These are phyloP conservation scores for Buathra laborator DNA, from an alignment of 2,888 invertebrate species.

Conservation along the genomic window DNA sequence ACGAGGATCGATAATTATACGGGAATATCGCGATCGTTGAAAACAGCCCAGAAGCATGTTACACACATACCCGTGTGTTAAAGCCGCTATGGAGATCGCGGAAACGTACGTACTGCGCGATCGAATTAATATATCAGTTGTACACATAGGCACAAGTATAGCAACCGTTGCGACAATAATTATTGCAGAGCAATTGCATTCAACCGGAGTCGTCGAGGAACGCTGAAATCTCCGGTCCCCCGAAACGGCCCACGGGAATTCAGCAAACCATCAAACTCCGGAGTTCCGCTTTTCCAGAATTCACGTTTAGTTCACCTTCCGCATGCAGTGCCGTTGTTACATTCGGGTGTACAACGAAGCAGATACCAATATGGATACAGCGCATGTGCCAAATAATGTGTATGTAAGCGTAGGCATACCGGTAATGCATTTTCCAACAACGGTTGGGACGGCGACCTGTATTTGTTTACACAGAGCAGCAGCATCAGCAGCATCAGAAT, in stretches of 20 bases:
- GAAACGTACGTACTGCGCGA: slow-evolving; percentile 17
- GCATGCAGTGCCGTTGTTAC: background rate
- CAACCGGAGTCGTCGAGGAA: slow-evolving; percentile 26
- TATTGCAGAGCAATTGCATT: slow-evolving; percentile 47
- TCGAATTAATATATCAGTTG: slow-evolving; percentile 51
- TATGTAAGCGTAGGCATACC: slow-evolving; percentile 22
- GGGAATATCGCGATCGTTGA: slow-evolving; percentile 32
- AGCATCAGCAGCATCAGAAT: slow-evolving; percentile 21
- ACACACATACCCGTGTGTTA: background rate
- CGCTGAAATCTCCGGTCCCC: background rate
- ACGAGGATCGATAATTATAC: slow-evolving; percentile 56
- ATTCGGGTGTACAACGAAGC: background rate
- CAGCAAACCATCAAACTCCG: slow-evolving; percentile 1
- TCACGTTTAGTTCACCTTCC: slow-evolving; percentile 10
- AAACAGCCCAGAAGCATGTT: slow-evolving; percentile 18
- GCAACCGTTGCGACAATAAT: slow-evolving; percentile 53
- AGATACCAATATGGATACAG: slow-evolving; percentile 3
- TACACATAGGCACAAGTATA: slow-evolving; percentile 3
- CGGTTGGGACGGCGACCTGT: slow-evolving; percentile 16
- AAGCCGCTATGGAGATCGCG: slow-evolving; percentile 2
- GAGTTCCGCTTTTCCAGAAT: slow-evolving; percentile 50
- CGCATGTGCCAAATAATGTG: slow-evolving; percentile 36
- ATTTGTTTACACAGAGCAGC: slow-evolving; percentile 44
- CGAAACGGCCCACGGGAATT: background rate
- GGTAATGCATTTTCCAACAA: slow-evolving; percentile 45